Conservation (phyloP, 2,797 vertebrate species). For the Neomorphus geoffroyi region DNA sequence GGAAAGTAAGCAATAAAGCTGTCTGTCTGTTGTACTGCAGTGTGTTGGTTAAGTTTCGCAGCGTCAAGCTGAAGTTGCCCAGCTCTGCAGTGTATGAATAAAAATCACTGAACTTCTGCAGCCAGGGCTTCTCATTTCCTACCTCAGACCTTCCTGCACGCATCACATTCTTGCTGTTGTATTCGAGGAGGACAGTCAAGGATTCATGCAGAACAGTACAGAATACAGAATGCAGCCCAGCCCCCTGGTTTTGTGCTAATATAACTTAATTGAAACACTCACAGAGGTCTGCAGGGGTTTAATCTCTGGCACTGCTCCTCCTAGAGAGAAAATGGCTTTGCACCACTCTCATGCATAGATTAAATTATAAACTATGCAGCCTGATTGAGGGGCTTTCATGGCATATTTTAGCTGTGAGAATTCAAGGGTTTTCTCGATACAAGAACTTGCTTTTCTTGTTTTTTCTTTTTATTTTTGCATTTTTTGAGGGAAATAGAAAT, state of each 20-base stretch:
- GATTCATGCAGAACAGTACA: background rate
- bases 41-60: background rate
- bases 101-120: background rate
- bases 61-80: background rate
- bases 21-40: conserved; percentile 6
- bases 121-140: background rate
- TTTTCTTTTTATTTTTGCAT: background rate
- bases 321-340: conserved; percentile 1
- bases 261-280: background rate
- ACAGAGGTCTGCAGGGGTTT: conserved; percentile 17
- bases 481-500: background rate
- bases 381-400: background rate
- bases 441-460: background rate
- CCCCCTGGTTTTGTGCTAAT: background rate
- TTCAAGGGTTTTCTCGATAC: background rate
- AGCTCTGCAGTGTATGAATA: conserved; percentile 28
- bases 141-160: background rate
- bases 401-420: background rate
- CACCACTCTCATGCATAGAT: background rate
- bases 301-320: background rate
- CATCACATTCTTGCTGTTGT: background rate
- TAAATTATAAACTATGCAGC: background rate
- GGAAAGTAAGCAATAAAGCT: background rate
- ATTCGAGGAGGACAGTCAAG: background rate
- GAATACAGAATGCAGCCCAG: background rate